Conservation (phyloP, 1,140 invertebrate species). For the Cheumatopsyche charites region DNA sequence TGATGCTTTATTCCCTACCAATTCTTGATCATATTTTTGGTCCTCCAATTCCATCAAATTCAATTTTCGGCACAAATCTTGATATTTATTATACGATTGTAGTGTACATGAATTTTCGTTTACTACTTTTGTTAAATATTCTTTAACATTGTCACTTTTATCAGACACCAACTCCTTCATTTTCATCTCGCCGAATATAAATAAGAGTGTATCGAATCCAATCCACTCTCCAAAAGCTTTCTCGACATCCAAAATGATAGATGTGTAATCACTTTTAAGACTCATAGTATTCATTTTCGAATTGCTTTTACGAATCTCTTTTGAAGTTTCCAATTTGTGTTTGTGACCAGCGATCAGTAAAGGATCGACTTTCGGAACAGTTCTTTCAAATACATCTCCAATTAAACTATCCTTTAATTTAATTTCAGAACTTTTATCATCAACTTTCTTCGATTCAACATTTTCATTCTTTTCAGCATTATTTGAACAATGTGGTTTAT, state of each 20-base stretch:
- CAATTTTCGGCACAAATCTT: slow-evolving; percentile 62
- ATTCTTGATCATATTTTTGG: slow-evolving; percentile 56
- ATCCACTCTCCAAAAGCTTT: slow-evolving; percentile 66
- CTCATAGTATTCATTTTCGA: background rate
- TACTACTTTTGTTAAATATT: slow-evolving; percentile 61
- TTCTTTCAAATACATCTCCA: slow-evolving; percentile 42
- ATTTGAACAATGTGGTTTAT: background rate
- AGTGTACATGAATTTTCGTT: slow-evolving; percentile 56
- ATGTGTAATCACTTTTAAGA: slow-evolving; percentile 9
- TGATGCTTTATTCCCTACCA: slow-evolving; percentile 52
- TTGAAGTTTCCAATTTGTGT: slow-evolving; percentile 21
- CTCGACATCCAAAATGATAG: slow-evolving; percentile 58
- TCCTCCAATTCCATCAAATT: slow-evolving; percentile 64
- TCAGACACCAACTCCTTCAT: slow-evolving; percentile 63
- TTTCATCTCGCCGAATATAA: slow-evolving; percentile 63
- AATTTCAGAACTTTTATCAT: too few relatives aligned
- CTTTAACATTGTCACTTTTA: slow-evolving; percentile 61
- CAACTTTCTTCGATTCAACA: too few relatives aligned
- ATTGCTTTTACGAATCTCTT: background rate
- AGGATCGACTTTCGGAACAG: slow-evolving; percentile 40
- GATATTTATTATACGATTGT: slow-evolving; percentile 60
- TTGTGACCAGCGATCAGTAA: slow-evolving; percentile 38
- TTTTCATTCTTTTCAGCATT: background rate
- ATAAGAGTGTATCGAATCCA: slow-evolving; percentile 63
- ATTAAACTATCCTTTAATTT: too few relatives aligned